Conservation (phyloP, 1,140 invertebrate genomes). For the Callitettix versicolor region DNA sequence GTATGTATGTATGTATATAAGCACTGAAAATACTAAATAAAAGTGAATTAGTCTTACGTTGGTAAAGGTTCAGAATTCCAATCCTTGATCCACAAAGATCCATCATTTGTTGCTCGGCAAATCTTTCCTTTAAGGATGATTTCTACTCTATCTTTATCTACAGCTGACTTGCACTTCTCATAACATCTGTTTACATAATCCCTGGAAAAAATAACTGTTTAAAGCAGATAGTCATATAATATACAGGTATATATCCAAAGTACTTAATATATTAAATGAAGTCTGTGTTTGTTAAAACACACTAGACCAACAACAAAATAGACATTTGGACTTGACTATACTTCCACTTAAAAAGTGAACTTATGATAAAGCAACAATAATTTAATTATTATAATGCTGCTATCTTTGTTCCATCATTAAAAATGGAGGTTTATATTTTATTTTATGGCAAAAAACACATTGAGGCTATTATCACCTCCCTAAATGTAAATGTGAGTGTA, state of each 20-base stretch:
- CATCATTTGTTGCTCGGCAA: constrained; percentile 73
- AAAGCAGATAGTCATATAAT: background rate
- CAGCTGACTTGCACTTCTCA: constrained; percentile 71
- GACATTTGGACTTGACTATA: too few species aligned
- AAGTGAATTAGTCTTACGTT: constrained; percentile 21
- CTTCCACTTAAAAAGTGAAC: too few species aligned
- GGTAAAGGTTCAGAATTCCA: constrained; percentile 88
- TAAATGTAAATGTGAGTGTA: too few species aligned
- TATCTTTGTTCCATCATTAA: too few species aligned
- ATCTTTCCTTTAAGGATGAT: constrained; percentile 88
- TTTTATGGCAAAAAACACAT: too few species aligned
- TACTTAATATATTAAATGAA: background rate
- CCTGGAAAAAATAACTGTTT: constrained; percentile 29
- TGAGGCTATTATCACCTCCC: too few species aligned
- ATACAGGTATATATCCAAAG: background rate
- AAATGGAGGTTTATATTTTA: too few species aligned
- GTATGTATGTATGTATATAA: too few species aligned
- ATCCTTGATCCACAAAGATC: constrained; percentile 76
- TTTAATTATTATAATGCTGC: too few species aligned
- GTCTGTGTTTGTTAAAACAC: background rate
- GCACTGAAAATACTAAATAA: too few species aligned
- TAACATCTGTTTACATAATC: constrained; percentile 85
- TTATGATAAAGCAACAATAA: too few species aligned
- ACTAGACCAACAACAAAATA: too few species aligned
- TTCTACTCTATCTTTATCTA: constrained; percentile 88